Percentiles rank a stretch among this genome's conserved stretches.
phyloP scores from a whole-genome alignment of 2,113 vertebrate genomes.

The Paradisaea rubra region DNA sequence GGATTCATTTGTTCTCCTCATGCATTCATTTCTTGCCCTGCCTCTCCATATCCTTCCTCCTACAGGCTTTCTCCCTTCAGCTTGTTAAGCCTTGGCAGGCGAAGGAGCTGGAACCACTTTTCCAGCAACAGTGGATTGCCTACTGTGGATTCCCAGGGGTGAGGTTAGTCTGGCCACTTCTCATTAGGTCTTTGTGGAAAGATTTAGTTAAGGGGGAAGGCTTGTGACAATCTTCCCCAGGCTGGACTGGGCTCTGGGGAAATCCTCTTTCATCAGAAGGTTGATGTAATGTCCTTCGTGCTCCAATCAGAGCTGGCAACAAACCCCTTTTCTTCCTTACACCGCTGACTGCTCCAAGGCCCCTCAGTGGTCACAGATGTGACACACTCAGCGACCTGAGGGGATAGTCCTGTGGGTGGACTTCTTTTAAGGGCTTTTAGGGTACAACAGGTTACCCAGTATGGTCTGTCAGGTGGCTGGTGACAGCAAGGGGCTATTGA shows the following conservation, averaged over 20 bases:
- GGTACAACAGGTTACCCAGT: background rate
- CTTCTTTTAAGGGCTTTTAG: background rate
- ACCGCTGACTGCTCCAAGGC: background rate
- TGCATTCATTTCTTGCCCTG: background rate
- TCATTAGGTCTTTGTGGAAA: background rate
- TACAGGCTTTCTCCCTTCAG: background rate
- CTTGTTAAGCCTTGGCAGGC: background rate
- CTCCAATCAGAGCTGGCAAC: background rate
- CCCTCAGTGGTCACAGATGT: background rate
- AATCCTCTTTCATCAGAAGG: background rate
- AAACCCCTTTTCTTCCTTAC: background rate
- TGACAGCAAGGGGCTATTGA: background rate
- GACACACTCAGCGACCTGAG: background rate
- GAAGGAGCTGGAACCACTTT: background rate
- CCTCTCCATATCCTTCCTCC: background rate
- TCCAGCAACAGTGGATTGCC: background rate
- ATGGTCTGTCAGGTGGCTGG: background rate
- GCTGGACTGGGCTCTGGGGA: background rate
- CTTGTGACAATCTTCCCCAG: background rate
- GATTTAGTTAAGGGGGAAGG: background rate
- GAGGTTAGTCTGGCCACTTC: background rate
- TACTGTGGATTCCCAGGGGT: background rate
- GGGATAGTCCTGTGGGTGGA: background rate
- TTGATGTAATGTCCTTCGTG: rapidly evolving
- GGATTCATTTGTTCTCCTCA: background rate